Evolutionary conservation across 2,797 vertebrate genomes (phyloP), one percentile per base, ranked within the genome.

Genomic region (Coreius guichenoti): DNA sequence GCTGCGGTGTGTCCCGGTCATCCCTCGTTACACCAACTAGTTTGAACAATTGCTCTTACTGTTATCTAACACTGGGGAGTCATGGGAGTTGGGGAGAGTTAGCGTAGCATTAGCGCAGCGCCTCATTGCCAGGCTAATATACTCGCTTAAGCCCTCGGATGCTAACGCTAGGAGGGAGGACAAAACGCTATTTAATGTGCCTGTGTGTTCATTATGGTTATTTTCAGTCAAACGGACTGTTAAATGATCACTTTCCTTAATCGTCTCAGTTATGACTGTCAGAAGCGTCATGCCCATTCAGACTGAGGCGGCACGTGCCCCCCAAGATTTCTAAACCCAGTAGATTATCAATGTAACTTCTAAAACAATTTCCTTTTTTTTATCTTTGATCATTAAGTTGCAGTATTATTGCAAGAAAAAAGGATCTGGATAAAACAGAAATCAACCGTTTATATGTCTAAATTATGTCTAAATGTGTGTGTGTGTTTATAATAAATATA

Each of bases 171-270:
- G 88, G 86, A 86, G 88, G 88, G 88, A 87, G 33, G 87, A 82
- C 83, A 90, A 90, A 90, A 84, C 79, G 88, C 86, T 88, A 85
- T 87, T 89, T 90, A 90, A 90, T 90, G 89, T 88, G 84, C 87
- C 88, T 56, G 77, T 72, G 82, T 82, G 75, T 90, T 84, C 89
- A 90, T 90, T 88, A 90, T 83, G 76, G 89, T 90, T 90, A 90
- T 90, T 90, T 90, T 89, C 88, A 86, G 89, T 83, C 83, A 88
- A 90, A 65, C 85, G 81, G 81, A 87, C 86, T 90, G 89, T 90
- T 88, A 90, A 90, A 90, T 90, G 88, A 90, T 89, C 84, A 90
- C 83, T 84, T 76, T 72, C 86, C 77, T 87, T 87, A 88, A 89
- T 88, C 85, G 65, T 58, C 85, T 89, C 86, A 78, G 87, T 83